Percentiles rank a stretch among this genome's conserved stretches.
These are phyloP conservation scores for Mesoclemmys tuberculata DNA, from an alignment of 2,113 vertebrate genomes.

Conservation along the genomic window DNA sequence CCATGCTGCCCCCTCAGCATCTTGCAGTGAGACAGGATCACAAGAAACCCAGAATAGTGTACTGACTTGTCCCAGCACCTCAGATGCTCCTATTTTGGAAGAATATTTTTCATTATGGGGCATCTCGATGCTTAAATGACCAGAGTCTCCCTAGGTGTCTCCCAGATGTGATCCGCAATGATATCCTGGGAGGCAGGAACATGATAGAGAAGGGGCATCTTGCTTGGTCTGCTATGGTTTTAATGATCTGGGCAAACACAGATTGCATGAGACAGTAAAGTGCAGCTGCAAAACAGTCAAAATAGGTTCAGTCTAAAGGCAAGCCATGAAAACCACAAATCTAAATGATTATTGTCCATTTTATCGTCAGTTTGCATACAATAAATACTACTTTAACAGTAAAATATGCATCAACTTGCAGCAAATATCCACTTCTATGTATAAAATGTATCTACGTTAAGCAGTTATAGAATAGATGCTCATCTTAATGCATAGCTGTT, in stretches of 20 bases:
- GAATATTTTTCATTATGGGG: too few relatives aligned
- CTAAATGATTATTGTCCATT: fast-evolving
- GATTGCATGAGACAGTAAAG: not conserved
- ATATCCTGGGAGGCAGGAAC: not conserved
- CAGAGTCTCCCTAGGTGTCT: not conserved
- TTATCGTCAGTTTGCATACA: not conserved
- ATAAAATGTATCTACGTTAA: not conserved
- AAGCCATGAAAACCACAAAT: fast-evolving
- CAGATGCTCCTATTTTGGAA: not conserved
- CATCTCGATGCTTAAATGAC: not conserved
- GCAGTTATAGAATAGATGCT: fast-evolving
- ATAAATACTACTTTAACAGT: not conserved
- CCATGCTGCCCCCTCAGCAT: not conserved
- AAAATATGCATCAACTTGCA: not conserved
- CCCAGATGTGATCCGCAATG: not conserved
- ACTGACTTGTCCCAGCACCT: not conserved
- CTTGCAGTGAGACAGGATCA: not conserved
- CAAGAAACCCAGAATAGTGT: not conserved
- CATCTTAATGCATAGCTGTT: not conserved
- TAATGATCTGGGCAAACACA: not conserved
- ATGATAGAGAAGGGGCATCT: not conserved
- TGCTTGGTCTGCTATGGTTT: not conserved
- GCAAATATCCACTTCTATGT: not conserved
- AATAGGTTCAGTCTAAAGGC: not conserved
- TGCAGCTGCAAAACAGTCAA: not conserved